Evolutionary conservation across 2,888 invertebrate genomes (phyloP), one percentile per base, ranked within the genome.

Genomic region (Oegoconia quadripuncta): DNA sequence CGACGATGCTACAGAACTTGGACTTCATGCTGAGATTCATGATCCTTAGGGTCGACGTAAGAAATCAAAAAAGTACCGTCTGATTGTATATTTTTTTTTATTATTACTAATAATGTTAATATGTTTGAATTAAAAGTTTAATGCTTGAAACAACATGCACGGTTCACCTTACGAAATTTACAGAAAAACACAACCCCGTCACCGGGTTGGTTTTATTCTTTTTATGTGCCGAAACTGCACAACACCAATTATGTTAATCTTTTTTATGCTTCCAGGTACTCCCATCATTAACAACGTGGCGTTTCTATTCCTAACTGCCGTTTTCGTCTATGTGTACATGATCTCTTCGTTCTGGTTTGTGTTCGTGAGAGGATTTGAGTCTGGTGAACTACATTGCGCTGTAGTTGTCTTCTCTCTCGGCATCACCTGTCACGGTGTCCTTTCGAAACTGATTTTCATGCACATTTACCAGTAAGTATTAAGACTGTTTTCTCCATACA

Each of bases 1-100:
- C 70, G 0, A 70, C 68, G 0, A 72, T 77, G 67, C 11, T 75
- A n/a, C 58, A 57, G 38, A 77, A 79, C 39, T 52, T 70, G 0
- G 54, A 61, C 1, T 20, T 48, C n/a, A 41, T 76, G 38, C 51
- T 76, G 14, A 47, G 70, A 30, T 31, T 47, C 0, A 39, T 75
- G 3, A 53, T 64, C 0, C 48, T 78, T 1, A 66, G 70, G 38
- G 52, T 76, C 22, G 66, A 74, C 40, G 52, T 36, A 8, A 45
- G 55, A 3, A 48, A 63, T 39, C 58, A 51, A 9, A 63, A 52
- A 39, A 48, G 74, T 74, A 55, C n/a, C n/a, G n/a, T n/a, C n/a
- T n/a, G n/a, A n/a, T n/a, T n/a, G n/a, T n/a, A n/a, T n/a, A n/a
- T n/a, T n/a, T n/a, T n/a, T n/a, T n/a, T n/a, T n/a, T n/a, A n/a